A percentile compares a stretch with the other conserved stretches of the same genome.
Evolutionary conservation across 2,888 invertebrate species (phyloP).

Genomic region (Entomobrya multifasciata): DNA sequence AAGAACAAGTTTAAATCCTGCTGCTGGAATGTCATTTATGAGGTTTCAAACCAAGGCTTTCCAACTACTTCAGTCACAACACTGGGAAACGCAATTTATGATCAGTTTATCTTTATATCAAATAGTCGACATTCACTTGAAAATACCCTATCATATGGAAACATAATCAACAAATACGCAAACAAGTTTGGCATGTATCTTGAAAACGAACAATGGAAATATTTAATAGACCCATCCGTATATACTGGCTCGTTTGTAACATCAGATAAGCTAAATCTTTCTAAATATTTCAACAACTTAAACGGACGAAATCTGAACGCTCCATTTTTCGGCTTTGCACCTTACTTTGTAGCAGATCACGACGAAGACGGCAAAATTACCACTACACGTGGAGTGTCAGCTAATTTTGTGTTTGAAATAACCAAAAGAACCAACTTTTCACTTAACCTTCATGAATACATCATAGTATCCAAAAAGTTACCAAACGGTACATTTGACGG

Average conservation of each 20-base stretch:
- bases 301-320: background rate
- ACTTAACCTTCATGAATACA: background rate
- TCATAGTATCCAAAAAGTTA: no score
- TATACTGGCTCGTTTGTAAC: background rate
- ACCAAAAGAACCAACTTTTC: background rate
- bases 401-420: conserved; percentile 5
- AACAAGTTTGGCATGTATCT: conserved; percentile 26
- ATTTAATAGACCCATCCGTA: background rate
- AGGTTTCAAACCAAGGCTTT: background rate
- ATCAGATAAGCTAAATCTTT: background rate
- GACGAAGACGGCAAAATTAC: background rate
- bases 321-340: background rate
- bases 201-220: background rate
- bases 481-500: no score
- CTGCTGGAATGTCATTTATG: background rate
- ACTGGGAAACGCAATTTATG: conserved; percentile 7
- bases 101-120: conserved; percentile 35
- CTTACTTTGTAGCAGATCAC: background rate
- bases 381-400: no score
- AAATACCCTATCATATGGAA: background rate
- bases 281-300: background rate
- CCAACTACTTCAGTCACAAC: background rate
- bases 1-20: background rate
- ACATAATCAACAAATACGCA: conserved; percentile 1
- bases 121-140: background rate